Percentiles rank a stretch among this genome's conserved stretches.
These are phyloP conservation scores for Hippocampus zosterae DNA, from an alignment of 2,113 vertebrate genomes.

Conservation along the genomic window DNA sequence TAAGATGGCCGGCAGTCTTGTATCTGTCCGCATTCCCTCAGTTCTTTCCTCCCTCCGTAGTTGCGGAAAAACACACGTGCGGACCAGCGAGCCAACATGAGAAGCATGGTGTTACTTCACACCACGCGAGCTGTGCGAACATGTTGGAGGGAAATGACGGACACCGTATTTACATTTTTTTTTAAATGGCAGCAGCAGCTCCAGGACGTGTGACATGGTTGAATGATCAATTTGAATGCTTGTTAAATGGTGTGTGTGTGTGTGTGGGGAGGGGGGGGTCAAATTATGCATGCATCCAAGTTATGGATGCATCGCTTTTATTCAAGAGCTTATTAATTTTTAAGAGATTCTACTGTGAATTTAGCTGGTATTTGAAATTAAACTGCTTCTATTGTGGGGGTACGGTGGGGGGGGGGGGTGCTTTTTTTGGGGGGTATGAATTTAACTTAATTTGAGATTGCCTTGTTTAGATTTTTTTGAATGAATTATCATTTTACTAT, in stretches of 20 bases:
- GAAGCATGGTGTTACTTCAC: background rate
- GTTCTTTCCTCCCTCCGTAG: background rate
- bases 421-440: too few relatives aligned
- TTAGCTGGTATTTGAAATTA: too few relatives aligned
- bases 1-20: background rate
- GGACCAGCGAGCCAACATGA: background rate
- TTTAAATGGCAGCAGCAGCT: background rate
- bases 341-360: background rate
- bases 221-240: background rate
- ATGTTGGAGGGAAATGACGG: background rate
- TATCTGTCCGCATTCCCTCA: background rate
- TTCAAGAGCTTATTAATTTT: background rate
- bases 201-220: background rate
- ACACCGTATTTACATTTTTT: background rate
- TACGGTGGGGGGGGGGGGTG: too few relatives aligned
- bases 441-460: too few relatives aligned
- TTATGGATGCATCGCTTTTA: background rate
- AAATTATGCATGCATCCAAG: too few relatives aligned
- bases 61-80: background rate
- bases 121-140: background rate
- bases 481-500: background rate
- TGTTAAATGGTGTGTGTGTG: background rate
- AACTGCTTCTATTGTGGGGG: too few relatives aligned
- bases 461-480: background rate
- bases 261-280: background rate